These are phyloP conservation scores for Teinopalpus imperialis DNA, from an alignment of 2,888 invertebrate species.

Conservation along the genomic window DNA sequence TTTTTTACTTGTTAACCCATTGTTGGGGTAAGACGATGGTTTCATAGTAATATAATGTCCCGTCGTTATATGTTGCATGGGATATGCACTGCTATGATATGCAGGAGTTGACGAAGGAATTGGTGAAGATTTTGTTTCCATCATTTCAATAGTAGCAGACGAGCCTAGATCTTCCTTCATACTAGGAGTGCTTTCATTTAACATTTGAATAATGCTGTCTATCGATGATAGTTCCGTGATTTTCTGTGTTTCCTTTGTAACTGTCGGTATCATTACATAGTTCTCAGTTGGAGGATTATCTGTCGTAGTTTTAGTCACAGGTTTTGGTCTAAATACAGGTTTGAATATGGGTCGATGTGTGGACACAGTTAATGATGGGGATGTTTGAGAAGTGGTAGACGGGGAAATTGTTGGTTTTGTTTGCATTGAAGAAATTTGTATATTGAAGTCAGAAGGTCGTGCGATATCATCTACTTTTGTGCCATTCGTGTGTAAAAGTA, in stretches of 20 bases:
- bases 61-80: slow-evolving; percentile 54
- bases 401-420: slow-evolving; percentile 68
- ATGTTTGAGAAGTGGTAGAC: slow-evolving; percentile 48
- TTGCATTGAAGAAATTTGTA: slow-evolving; percentile 74
- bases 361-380: slow-evolving; percentile 56
- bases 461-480: slow-evolving; percentile 76
- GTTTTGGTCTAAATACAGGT: slow-evolving; percentile 82
- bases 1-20: slow-evolving; percentile 42
- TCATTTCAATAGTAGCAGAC: slow-evolving; percentile 47
- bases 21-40: slow-evolving; percentile 50
- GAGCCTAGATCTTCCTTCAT: slow-evolving; percentile 61
- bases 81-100: slow-evolving; percentile 53
- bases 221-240: slow-evolving; percentile 69
- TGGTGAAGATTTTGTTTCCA: slow-evolving; percentile 70
- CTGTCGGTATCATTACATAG: slow-evolving; percentile 81
- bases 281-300: slow-evolving; percentile 67
- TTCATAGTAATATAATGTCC: slow-evolving; percentile 71
- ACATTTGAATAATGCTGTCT: slow-evolving; percentile 84
- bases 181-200: slow-evolving; percentile 77
- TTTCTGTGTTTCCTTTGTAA: slow-evolving; percentile 71
- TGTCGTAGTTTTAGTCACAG: slow-evolving; percentile 42
- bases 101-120: slow-evolving; percentile 48
- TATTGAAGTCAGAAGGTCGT: slow-evolving; percentile 75
- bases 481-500: slow-evolving; percentile 81
- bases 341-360: slow-evolving; percentile 70